Conservation (phyloP, 2,113 vertebrate genomes). For the Austrofundulus limnaeus region DNA sequence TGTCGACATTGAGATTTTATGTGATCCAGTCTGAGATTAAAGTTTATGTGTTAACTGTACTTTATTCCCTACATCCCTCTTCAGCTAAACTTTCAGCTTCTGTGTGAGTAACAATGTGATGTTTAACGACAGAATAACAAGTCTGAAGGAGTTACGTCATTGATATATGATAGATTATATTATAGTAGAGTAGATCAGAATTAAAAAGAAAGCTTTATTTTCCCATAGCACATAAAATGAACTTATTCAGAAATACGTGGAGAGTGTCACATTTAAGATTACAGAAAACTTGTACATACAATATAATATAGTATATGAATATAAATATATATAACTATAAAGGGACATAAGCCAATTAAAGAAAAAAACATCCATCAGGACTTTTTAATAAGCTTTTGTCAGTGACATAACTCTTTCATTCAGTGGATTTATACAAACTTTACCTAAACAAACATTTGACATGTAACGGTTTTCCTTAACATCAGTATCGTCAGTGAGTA, state of each 20-base stretch:
- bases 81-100: slow-evolving; percentile 46
- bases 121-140: slow-evolving; percentile 31
- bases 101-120: slow-evolving; percentile 56
- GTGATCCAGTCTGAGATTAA: slow-evolving; percentile 71
- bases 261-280: slow-evolving; percentile 47
- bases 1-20: slow-evolving; percentile 67
- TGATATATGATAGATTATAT: slow-evolving; percentile 43
- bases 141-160: slow-evolving; percentile 68
- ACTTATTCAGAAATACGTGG: slow-evolving; percentile 38
- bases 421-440: slow-evolving; percentile 51
- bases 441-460: slow-evolving; percentile 25
- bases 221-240: slow-evolving; percentile 52
- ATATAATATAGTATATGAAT: slow-evolving; percentile 56
- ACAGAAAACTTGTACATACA: slow-evolving; percentile 58
- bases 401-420: slow-evolving; percentile 73
- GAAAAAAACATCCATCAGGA: slow-evolving; percentile 26
- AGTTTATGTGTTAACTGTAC: slow-evolving; percentile 71
- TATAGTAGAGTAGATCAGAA: slow-evolving; percentile 34
- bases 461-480: slow-evolving; percentile 31
- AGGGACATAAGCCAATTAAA: slow-evolving; percentile 59
- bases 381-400: slow-evolving; percentile 48
- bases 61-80: slow-evolving; percentile 51
- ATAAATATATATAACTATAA: slow-evolving; percentile 44
- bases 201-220: slow-evolving; percentile 53
- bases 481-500: slow-evolving; percentile 43